Evolutionary conservation across 1,140 invertebrate genomes (phyloP), one percentile per base, ranked within the genome.

Genomic region (Tetramorium parvispinum): DNA sequence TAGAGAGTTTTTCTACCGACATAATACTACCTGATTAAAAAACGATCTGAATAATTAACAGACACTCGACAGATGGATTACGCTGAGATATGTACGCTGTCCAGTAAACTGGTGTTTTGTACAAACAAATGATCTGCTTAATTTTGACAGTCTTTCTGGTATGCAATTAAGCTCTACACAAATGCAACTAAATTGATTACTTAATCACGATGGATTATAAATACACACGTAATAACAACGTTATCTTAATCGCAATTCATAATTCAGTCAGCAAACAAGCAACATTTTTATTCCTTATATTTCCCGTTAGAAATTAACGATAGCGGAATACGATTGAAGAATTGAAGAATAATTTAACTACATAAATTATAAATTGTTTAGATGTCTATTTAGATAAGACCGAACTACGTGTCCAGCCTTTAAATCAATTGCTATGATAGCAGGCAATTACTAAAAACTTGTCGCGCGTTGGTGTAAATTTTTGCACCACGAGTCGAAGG

Each of bases 11-110:
- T 57, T 71, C 16, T 55, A 10, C 24, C 37, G 13, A 21, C 18
- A 4, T 46, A 70, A 40, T 8, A 7, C 21, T 55, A 71, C 3
- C 21, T 10, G 77, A 68, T 27, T 81, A 24, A 55, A 70, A 70
- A 66, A 24, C 21, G 43, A 57, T 81, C 51, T 70, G 43, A 82
- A 82, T 71, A 82, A 82, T 82, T 46, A 71, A 70, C 63, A 65
- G 7, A 51, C 13, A 32, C 37, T 18, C 24, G 65, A 24, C 49
- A 55, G 37, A 57, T 7, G 65, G 18, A 81, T 16, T 51, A 21
- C 13, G 10, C 16, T 57, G 21, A 82, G 37, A 71, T 71, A 82
- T 57, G 37, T 7, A 57, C 5, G 21, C 65, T 82, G 65, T 55
- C 49, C 40, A 8, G 32, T 46, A 51, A 46, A 71, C 51, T 6